Base-by-base conservation (phyloP, 2,888 invertebrate species). In the Helleia helle region DNA sequence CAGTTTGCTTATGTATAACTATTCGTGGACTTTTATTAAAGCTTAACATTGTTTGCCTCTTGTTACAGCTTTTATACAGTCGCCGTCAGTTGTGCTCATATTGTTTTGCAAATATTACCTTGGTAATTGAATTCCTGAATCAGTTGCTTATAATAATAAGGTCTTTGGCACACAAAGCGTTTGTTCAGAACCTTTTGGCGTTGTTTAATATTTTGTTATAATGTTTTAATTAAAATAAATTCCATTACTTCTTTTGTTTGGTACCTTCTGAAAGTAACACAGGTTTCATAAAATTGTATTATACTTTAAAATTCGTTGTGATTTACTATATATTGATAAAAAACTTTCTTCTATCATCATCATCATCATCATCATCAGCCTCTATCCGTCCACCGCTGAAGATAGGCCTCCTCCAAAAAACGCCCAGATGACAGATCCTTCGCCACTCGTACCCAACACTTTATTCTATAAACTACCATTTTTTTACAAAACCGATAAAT, bases 11-110 rank as follows among this genome's bases (percentile, higher is more conserved):
- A 65, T 57, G 56, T 62, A 61, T 71, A 72, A 70, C 65, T 72
- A 71, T 71, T 76, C 65, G 59, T 56, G 55, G 59, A 67, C 67
- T 75, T 76, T 74, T 72, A 75, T 68, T 75, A 72, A 71, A 70
- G 65, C 66, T 66, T 64, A 65, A 70, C 71, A 66, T 64, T 70
- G 69, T 71, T 67, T 62, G 62, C 54, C 58, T 52, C 58, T 56
- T 54, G 62, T 61, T 56, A 50, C 52, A 55, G 52, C 53, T 52
- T 58, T 53, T 50, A 49, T 51, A 52, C 49, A 49, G 48, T 49
- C 51, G 50, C 54, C 58, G 54, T 50, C 51, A 53, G 48, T 52
- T 50, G 51, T 52, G 54, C 42, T 48, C 49, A 56, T 58, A 54
- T 58, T 55, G 55, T 55, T 56, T 53, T 50, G 52, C 52, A 52